Evolutionary conservation across 2,888 invertebrate genomes (phyloP), one percentile per base, ranked within the genome.

Genomic region (Eretmocerus hayati): DNA sequence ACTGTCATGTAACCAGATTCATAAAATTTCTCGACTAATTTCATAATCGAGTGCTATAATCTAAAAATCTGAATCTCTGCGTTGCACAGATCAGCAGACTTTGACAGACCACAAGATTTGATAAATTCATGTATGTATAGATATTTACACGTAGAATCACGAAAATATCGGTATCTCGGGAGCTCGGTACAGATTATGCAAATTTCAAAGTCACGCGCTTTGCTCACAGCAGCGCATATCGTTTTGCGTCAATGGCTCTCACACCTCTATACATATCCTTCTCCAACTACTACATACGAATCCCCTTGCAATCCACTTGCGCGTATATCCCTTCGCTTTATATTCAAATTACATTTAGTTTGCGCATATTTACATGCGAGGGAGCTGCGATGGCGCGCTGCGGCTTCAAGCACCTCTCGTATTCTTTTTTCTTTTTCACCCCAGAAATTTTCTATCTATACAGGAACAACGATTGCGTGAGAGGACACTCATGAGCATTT

Each of bases 81-180:
- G n/a, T n/a, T n/a, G n/a, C n/a, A n/a, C n/a, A n/a, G n/a, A n/a
- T 36, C 18, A 11, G 19, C 19, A 19, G 37, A 47, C 42, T 37
- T 42, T 13, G 36, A 40, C 37, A 37, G 22, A 16, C 22, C 13
- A 16, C 33, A 23, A 30, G 35, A 46, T 33, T 38, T 38, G 23
- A 33, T 42, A 39, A 20, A 48, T 33, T 30, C 8, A 30, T 13
- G 30, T 30, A 30, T 30, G 30, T 35, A 46, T 33, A 42, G 26
- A 42, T 62, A 62, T 62, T 57, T 62, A 62, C 62, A 39, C n/a
- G 30, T 11, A 64, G 51, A 55, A 60, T 61, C 58, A 59, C 60
- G 59, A 59, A 63, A 62, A 62, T 63, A 63, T 58, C 58, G 60
- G 54, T 59, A 56, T 56, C 54, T 38, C 26, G 53, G 38, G 48